Conservation (phyloP, 2,888 invertebrate genomes). For the Xestoiulus laeticollis region DNA sequence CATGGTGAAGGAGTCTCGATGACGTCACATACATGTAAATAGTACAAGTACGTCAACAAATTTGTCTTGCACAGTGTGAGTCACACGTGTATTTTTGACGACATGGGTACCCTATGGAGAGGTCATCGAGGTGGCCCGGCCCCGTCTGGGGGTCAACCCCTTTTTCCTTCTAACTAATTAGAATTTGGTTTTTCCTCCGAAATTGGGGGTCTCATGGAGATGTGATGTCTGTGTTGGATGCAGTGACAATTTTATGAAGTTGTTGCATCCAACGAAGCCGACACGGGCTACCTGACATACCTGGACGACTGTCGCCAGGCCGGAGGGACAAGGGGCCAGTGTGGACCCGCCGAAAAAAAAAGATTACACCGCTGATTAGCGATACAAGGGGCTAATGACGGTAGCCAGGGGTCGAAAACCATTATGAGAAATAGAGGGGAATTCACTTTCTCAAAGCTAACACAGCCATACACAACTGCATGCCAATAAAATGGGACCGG, state of each 20-base stretch:
- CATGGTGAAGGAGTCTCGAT: too few relatives aligned
- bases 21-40: too few relatives aligned
- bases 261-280: conserved; percentile 43
- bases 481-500: neutral
- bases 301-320: conserved; percentile 49
- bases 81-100: neutral
- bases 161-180: neutral
- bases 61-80: neutral
- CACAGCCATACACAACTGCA: neutral
- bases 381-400: conserved; percentile 48
- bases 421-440: neutral
- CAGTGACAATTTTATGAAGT: conserved; percentile 43
- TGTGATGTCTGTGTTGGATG: conserved; percentile 9
- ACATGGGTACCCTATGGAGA: neutral
- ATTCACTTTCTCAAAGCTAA: neutral
- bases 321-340: neutral
- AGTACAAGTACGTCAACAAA: neutral
- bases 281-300: conserved; percentile 45
- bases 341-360: neutral
- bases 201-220: conserved; percentile 22
- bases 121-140: conserved; percentile 7
- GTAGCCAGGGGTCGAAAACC: conserved; percentile 19
- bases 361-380: conserved; percentile 48
- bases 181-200: conserved; percentile 34
- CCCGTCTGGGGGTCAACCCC: neutral